Evolutionary conservation across 2,888 invertebrate species (phyloP).

Genomic region (Ganaspis brasiliensis): DNA sequence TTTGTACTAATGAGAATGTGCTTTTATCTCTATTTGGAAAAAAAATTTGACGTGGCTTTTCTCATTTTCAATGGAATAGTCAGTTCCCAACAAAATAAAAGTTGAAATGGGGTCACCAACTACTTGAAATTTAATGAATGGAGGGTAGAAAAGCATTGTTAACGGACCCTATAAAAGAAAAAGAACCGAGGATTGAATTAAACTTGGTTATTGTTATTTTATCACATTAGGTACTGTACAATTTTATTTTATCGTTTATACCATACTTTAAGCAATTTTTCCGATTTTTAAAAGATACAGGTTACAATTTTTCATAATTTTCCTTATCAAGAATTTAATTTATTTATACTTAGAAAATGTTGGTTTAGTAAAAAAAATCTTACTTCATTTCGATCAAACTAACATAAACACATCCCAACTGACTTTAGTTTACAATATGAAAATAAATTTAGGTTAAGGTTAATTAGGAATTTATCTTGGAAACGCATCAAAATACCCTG

Average conservation of each 20-base stretch:
- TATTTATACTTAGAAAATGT: no score
- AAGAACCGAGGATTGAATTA: background rate
- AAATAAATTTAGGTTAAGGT: background rate
- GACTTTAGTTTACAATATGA: no score
- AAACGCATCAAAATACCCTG: background rate
- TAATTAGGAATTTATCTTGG: background rate
- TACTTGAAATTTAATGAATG: conserved; percentile 7
- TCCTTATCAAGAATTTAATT: no score
- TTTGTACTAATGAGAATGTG: background rate
- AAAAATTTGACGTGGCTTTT: background rate
- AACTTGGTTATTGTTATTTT: background rate
- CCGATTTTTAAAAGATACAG: no score
- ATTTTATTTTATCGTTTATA: no score
- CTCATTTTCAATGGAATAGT: conserved; percentile 12
- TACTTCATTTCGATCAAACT: no score
- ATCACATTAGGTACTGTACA: no score
- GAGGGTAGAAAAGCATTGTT: conserved; percentile 6
- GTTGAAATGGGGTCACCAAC: background rate
- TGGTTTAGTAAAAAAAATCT: no score
- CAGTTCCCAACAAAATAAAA: background rate
- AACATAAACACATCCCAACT: no score
- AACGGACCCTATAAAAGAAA: background rate
- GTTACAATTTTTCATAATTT: no score
- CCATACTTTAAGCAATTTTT: no score
- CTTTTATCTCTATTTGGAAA: background rate